Evolutionary conservation across 2,113 vertebrate species (phyloP).

Genomic region (Microcebus tavaratra): DNA sequence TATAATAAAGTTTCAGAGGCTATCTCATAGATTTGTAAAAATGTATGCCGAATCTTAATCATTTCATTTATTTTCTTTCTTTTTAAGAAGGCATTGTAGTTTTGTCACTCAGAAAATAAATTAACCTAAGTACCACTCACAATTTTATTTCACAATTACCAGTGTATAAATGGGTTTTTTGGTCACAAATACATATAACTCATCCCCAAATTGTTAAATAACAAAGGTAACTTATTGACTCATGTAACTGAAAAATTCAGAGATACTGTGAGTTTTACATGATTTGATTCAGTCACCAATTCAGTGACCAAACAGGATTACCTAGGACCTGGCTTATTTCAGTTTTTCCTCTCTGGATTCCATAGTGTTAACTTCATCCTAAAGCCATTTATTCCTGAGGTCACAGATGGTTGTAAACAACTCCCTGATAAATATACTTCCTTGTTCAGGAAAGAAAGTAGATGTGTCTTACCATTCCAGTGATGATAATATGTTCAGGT

Average conservation of each 20-base stretch:
- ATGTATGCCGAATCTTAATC: background rate
- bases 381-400: background rate
- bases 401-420: background rate
- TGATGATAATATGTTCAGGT: background rate
- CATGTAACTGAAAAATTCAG: background rate
- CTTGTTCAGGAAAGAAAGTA: background rate
- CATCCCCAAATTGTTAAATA: background rate
- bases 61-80: constrained; percentile 29
- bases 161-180: background rate
- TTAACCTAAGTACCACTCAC: background rate
- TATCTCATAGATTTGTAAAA: background rate
- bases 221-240: background rate
- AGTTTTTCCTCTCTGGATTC: background rate
- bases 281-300: background rate
- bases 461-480: background rate
- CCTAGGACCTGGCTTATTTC: background rate
- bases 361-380: background rate
- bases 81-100: background rate
- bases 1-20: background rate
- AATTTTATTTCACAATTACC: background rate
- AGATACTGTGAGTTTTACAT: background rate
- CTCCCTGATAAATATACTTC: background rate
- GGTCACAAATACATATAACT: background rate
- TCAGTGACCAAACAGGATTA: background rate
- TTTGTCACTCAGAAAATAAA: constrained; percentile 2